phyloP scores from a whole-genome alignment of 2,113 vertebrate species.

The Strigops habroptila region DNA sequence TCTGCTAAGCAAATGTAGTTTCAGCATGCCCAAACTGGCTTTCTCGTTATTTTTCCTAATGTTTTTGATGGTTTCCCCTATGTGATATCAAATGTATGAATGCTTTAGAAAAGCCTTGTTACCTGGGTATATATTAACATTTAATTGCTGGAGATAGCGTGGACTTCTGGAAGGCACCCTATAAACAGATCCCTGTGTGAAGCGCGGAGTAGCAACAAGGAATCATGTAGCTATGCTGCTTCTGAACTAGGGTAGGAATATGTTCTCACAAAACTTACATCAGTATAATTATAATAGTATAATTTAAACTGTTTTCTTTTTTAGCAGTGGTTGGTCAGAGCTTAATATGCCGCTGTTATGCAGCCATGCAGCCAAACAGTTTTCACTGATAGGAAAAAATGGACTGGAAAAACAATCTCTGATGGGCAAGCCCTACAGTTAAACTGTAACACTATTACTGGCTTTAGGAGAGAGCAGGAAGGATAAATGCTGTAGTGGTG shows the following conservation, averaged over 20 bases:
- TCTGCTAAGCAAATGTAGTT: neutral
- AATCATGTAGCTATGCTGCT: neutral
- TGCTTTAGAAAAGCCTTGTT: neutral
- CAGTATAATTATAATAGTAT: neutral
- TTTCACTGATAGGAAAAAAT: neutral
- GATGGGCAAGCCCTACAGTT: neutral
- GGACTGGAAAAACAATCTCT: neutral
- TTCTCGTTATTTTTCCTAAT: neutral
- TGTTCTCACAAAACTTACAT: neutral
- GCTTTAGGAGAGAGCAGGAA: neutral
- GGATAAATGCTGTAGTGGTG: neutral
- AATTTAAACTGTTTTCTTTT: neutral
- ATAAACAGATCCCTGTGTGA: neutral
- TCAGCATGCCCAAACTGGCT: neutral
- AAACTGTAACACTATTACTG: neutral
- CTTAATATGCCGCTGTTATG: neutral
- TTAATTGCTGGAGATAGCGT: neutral
- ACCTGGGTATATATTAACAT: neutral
- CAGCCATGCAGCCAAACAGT: neutral
- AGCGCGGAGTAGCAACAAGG: neutral
- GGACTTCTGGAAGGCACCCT: neutral
- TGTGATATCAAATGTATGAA: neutral
- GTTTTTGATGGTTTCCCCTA: neutral
- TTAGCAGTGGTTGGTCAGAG: neutral
- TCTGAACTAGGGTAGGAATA: neutral